These are phyloP conservation scores for Mastacembelus armatus DNA, from an alignment of 2,797 vertebrate genomes.

Conservation along the genomic window DNA sequence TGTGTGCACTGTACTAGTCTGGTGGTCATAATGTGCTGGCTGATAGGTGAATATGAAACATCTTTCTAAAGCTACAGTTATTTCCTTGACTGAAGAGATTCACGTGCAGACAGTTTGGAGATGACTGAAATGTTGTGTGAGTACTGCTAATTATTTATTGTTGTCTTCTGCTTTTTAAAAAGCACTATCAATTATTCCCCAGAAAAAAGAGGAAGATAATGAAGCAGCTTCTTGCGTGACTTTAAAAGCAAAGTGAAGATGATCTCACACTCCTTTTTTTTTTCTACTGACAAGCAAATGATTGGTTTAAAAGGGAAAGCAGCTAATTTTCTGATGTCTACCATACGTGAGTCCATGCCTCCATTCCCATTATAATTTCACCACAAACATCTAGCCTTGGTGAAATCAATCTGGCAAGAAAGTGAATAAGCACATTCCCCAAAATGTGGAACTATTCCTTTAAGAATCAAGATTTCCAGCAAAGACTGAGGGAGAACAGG, in stretches of 20 bases:
- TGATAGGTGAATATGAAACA: no score
- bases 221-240: slow-evolving; percentile 6
- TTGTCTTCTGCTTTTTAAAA: slow-evolving; percentile 5
- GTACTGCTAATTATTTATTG: background rate
- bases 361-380: background rate
- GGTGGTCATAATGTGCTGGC: no score
- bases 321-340: slow-evolving; percentile 7
- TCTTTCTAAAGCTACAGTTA: no score
- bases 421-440: background rate
- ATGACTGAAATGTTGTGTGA: slow-evolving; percentile 6
- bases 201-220: background rate
- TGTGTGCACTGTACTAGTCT: no score
- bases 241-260: slow-evolving; percentile 14
- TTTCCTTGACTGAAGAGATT: no score
- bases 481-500: background rate
- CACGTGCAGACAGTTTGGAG: background rate
- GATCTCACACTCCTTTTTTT: background rate
- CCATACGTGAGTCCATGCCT: background rate
- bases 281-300: slow-evolving; percentile 35
- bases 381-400: background rate
- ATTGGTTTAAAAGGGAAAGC: slow-evolving; percentile 57
- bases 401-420: background rate
- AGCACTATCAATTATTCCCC: slow-evolving; percentile 10
- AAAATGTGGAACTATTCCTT: background rate
- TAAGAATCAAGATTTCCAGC: background rate